A percentile compares a stretch with the other conserved stretches of the same genome.
phyloP scores from a whole-genome alignment of 2,888 invertebrate genomes.

The Microdon myrmicae region DNA sequence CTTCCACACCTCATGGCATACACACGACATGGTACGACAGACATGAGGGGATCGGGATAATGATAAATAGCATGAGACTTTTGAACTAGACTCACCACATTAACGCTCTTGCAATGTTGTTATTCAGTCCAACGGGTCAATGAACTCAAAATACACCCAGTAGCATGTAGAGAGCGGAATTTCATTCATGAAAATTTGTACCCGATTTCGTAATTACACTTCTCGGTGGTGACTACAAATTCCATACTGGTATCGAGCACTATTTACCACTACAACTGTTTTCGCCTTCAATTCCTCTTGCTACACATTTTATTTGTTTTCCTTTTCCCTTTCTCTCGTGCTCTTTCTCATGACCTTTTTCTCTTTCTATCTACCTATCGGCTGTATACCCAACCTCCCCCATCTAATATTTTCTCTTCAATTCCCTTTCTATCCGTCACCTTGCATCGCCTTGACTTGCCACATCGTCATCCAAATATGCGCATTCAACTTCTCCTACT shows the following conservation, averaged over 20 bases:
- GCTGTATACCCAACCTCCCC: too few species aligned
- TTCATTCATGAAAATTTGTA: constrained; percentile 63
- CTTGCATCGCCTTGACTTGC: not conserved
- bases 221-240: constrained; percentile 45
- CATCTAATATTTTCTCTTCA: too few species aligned
- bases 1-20: constrained; percentile 11
- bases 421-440: not conserved
- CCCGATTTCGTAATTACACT: constrained; percentile 57
- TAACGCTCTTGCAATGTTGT: constrained; percentile 38
- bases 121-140: constrained; percentile 57
- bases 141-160: constrained; percentile 56
- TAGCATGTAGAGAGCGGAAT: constrained; percentile 34
- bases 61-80: constrained; percentile 17
- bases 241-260: constrained; percentile 17
- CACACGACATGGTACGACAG: constrained; percentile 20
- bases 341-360: constrained; percentile 5
- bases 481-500: constrained; percentile 41
- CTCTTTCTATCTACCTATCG: not conserved
- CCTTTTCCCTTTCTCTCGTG: constrained; percentile 9
- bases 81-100: constrained; percentile 43
- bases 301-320: constrained; percentile 6
- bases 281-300: too few species aligned
- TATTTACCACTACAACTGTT: constrained; percentile 26
- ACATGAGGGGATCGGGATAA: not conserved
- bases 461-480: constrained; percentile 8